phyloP scores from a whole-genome alignment of 2,113 vertebrate genomes.

The Ceuthmochares aereus region DNA sequence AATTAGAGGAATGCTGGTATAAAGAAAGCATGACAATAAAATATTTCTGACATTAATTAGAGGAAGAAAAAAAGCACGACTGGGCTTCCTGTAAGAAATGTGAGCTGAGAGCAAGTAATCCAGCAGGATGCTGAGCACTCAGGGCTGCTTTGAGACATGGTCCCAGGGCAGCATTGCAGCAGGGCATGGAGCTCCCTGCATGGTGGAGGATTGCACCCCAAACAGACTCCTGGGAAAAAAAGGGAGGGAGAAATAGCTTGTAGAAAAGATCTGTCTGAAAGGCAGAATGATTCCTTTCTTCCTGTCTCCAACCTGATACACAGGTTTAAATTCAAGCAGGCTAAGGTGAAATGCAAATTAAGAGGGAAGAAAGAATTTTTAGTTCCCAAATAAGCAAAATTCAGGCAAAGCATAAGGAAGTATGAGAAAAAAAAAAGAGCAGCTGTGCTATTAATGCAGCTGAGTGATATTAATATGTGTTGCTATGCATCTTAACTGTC shows the following conservation, averaged over 20 bases:
- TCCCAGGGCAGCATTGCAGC: background rate
- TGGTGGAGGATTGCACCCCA: rapidly evolving
- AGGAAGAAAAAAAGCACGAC: constrained; percentile 1
- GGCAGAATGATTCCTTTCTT: background rate
- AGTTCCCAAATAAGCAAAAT: background rate
- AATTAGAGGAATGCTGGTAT: constrained; percentile 24
- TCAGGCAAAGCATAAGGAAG: background rate
- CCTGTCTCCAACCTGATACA: rapidly evolving
- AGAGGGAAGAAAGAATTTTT: background rate
- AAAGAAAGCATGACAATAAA: constrained; percentile 42
- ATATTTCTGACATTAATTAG: constrained; percentile 38
- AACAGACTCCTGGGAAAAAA: background rate
- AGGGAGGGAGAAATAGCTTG: background rate
- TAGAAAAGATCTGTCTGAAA: background rate
- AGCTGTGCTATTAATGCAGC: background rate
- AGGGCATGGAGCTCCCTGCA: background rate
- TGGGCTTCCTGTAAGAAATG: background rate
- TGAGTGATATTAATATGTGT: background rate
- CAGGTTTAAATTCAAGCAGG: background rate
- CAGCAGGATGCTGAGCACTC: background rate
- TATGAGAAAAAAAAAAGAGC: background rate
- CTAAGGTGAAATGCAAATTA: background rate
- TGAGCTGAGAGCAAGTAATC: background rate
- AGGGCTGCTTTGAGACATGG: rapidly evolving
- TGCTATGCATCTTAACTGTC: rapidly evolving